Evolutionary conservation across 2,797 vertebrate genomes (phyloP).

Genomic region (Odontamblyopus rebecca): DNA sequence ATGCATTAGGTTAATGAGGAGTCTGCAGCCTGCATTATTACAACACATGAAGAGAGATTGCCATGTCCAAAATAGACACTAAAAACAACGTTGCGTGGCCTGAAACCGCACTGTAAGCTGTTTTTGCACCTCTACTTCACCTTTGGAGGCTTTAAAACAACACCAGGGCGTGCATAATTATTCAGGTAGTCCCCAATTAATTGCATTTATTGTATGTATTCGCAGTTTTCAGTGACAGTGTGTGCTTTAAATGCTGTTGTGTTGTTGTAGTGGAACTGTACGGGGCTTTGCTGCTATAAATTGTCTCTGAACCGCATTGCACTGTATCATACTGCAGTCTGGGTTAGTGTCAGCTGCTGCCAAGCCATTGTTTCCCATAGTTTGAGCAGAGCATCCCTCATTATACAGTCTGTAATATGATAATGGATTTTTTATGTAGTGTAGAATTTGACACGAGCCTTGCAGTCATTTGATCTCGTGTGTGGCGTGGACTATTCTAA

Average conservation of each 20-base stretch:
- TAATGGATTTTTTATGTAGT: neutral
- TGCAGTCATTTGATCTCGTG: too few species aligned
- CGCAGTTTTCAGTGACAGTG: constrained; percentile 34
- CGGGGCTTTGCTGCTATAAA: constrained; percentile 31
- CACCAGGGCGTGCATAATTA: constrained; percentile 47
- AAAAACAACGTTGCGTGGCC: constrained; percentile 78
- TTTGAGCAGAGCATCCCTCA: neutral
- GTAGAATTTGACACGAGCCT: too few species aligned
- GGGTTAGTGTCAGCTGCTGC: constrained; percentile 21
- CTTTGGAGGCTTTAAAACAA: constrained; percentile 51
- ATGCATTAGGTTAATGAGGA: constrained; percentile 98
- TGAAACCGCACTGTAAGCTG: constrained; percentile 62
- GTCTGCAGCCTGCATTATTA: constrained; percentile 82
- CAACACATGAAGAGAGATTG: constrained; percentile 61
- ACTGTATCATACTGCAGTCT: constrained; percentile 41
- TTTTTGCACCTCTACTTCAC: constrained; percentile 54
- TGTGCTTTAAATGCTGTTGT: constrained; percentile 61
- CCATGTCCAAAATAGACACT: constrained; percentile 47
- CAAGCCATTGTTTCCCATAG: constrained; percentile 19
- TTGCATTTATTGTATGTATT: constrained; percentile 59
- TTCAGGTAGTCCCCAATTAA: constrained; percentile 55
- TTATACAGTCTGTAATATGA: neutral
- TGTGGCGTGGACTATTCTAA: too few species aligned
- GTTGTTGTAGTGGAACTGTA: constrained; percentile 42
- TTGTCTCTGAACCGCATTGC: constrained; percentile 32